Percentiles rank a stretch among this genome's conserved stretches.
Evolutionary conservation across 1,140 invertebrate genomes (phyloP).

Genomic region (Drosophila sucinea): DNA sequence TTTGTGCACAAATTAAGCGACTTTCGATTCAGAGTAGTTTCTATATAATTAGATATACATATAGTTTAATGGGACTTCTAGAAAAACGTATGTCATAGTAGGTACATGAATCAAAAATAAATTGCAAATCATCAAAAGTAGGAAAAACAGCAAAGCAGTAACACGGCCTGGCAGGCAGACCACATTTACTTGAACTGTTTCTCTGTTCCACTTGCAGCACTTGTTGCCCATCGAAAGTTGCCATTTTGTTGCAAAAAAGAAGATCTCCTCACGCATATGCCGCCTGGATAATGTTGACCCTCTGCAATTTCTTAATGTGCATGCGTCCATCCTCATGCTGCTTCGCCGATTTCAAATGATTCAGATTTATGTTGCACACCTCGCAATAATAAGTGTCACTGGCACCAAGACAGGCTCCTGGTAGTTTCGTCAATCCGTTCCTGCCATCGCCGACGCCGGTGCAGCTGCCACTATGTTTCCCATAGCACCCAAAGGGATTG

Average conservation of each 20-base stretch:
- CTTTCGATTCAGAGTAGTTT: not conserved
- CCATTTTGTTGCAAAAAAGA: not conserved
- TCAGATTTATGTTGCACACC: slow-evolving; percentile 86
- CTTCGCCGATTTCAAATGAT: slow-evolving; percentile 85
- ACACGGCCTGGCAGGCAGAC: slow-evolving; percentile 23
- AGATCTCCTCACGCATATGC: slow-evolving; percentile 5
- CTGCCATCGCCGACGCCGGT: not conserved
- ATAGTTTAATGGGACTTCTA: slow-evolving; percentile 37
- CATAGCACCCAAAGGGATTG: slow-evolving; percentile 28
- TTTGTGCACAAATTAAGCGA: no score
- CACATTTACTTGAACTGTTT: slow-evolving; percentile 5
- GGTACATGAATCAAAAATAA: slow-evolving; percentile 66
- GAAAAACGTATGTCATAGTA: slow-evolving; percentile 54
- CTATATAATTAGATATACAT: slow-evolving; percentile 36
- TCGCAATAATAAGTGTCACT: slow-evolving; percentile 87
- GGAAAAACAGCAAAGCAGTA: slow-evolving; percentile 47
- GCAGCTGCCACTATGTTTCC: slow-evolving; percentile 7
- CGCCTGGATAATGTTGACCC: not conserved
- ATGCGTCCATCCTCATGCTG: slow-evolving; percentile 87
- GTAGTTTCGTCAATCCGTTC: not conserved
- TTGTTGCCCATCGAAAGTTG: not conserved
- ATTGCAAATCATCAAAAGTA: slow-evolving; percentile 44
- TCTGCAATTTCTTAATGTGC: slow-evolving; percentile 77
- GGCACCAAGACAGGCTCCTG: no score
- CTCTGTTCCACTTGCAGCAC: not conserved